Evolutionary conservation across 2,113 vertebrate species (phyloP), one percentile per base, ranked within the genome.

Genomic region (Lepus americanus): DNA sequence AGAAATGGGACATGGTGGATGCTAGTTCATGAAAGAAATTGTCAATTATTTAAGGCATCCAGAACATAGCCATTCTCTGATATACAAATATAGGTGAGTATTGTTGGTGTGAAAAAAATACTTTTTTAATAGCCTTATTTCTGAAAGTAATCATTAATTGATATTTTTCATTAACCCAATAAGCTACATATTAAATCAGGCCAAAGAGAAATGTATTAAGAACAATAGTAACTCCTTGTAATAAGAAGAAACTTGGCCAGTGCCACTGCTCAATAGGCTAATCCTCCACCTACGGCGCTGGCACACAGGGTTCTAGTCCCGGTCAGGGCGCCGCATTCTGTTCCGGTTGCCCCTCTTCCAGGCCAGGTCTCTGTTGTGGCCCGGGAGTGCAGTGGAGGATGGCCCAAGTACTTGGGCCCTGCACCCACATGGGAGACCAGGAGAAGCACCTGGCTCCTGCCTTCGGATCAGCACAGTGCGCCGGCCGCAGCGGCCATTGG

Each of bases 181-280:
- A 23, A 76, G 31, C 33, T 88, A 59, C 66, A 89, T 83, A 66
- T 77, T 63, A 66, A 88, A 73, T 66, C 36, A 80, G 84, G 78
- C 20, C 36, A 53, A 84, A 51, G 51, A 84, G 9, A 61, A 64
- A 67, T 73, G 19, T 77, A 87, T 55, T 27, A 90, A 67, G 7
- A 80, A 53, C 23, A 39, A 39, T 39, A 80, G 19, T 31, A 87
- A 39, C 6, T 77, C 22, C n/a, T 73, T 33, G 31, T 67, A 63
- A 13, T 80, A 23, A 94, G 13, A 89, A 80, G 36, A 79, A 31
- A 55, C 4, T 80, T 81, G 36, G 36, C 36, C 36, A 36, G 36
- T 36, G 36, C 36, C 36, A 36, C 36, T 36, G 36, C 36, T 36
- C 36, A 36, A 36, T 36, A 36, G 36, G 36, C 36, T 36, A 36